These are phyloP conservation scores for Dermatemys mawii DNA, from an alignment of 2,113 vertebrate species.

Conservation along the genomic window DNA sequence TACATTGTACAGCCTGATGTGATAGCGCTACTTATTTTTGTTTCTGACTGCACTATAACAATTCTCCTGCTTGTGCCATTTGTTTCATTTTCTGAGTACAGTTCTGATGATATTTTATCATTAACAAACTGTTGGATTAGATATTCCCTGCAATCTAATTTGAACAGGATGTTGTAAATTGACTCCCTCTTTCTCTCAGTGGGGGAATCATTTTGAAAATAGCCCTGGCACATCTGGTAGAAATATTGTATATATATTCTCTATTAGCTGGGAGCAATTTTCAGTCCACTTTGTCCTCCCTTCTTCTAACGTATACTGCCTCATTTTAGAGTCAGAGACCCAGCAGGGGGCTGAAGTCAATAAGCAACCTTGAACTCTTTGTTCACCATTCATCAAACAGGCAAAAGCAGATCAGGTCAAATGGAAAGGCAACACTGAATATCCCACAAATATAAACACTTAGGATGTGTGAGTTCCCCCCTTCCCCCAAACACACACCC, in stretches of 20 bases:
- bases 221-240: neutral
- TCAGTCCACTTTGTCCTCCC: neutral
- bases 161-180: neutral
- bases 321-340: slow-evolving; percentile 36
- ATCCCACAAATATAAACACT: slow-evolving; percentile 31
- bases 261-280: slow-evolving; percentile 13
- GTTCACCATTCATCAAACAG: slow-evolving; percentile 35
- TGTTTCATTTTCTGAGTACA: neutral
- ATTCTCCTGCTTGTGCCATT: neutral
- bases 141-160: neutral
- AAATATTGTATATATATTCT: neutral
- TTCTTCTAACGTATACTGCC: neutral
- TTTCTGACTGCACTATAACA: neutral
- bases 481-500: neutral
- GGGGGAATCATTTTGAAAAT: neutral
- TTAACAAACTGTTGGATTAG: neutral
- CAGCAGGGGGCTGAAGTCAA: slow-evolving; percentile 11
- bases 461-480: neutral
- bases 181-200: neutral
- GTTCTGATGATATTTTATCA: neutral
- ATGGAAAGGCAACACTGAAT: slow-evolving; percentile 49
- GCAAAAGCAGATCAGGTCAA: slow-evolving; percentile 40
- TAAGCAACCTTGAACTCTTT: slow-evolving; percentile 48
- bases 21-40: neutral
- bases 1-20: neutral